phyloP scores from a whole-genome alignment of 2,113 vertebrate genomes.

The Rostratula benghalensis region DNA sequence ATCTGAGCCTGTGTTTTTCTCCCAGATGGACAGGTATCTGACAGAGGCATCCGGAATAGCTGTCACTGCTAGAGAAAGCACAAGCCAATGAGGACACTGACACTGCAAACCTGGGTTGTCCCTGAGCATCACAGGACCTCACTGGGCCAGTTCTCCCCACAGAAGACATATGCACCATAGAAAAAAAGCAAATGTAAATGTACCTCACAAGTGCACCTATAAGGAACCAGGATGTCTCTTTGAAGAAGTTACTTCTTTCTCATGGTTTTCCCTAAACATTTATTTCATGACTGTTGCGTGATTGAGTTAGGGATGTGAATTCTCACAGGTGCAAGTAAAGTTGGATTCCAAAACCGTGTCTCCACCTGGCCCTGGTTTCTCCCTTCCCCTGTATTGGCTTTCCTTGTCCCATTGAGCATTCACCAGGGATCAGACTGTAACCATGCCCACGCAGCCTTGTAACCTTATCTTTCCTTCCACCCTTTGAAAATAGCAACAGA shows the following conservation, averaged over 20 bases:
- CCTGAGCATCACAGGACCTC: background rate
- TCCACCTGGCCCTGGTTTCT: background rate
- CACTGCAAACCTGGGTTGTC: background rate
- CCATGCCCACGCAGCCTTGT: background rate
- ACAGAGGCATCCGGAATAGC: background rate
- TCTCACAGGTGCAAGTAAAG: background rate
- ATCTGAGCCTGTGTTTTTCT: background rate
- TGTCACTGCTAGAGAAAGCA: background rate
- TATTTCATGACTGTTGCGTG: background rate
- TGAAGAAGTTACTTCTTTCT: background rate
- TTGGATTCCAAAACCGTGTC: background rate
- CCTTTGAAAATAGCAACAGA: slow-evolving; percentile 45
- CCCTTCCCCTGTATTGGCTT: background rate
- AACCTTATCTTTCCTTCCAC: slow-evolving; percentile 13
- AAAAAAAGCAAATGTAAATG: background rate
- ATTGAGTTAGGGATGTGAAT: background rate
- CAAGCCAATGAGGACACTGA: background rate
- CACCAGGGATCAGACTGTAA: background rate
- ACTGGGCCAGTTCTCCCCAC: background rate
- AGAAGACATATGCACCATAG: background rate
- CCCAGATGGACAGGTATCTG: too few relatives aligned
- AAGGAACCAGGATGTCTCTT: background rate
- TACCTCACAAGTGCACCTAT: background rate
- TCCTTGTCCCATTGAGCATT: background rate
- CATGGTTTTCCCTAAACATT: background rate